Percentiles rank a stretch among this genome's conserved stretches.
phyloP scores from a whole-genome alignment of 2,797 vertebrate genomes.

The Huso huso region DNA sequence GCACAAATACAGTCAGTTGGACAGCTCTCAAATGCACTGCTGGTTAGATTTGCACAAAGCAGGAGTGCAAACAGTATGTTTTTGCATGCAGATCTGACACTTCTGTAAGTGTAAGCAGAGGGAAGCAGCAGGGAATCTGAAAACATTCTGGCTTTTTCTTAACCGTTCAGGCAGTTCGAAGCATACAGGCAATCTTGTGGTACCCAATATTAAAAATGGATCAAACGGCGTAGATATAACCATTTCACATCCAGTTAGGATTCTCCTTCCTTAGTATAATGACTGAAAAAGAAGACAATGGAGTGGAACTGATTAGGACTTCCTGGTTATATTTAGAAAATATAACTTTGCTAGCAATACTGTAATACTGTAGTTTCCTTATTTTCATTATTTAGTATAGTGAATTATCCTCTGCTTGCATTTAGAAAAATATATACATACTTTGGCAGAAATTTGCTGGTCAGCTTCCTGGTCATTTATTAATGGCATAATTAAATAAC shows the following conservation, averaged over 20 bases:
- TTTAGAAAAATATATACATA: not conserved
- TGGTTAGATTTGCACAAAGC: slow-evolving; percentile 37
- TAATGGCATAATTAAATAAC: too few species aligned
- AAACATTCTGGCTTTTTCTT: slow-evolving; percentile 52
- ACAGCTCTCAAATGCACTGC: slow-evolving; percentile 43
- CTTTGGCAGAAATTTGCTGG: not conserved
- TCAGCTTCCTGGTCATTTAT: not conserved
- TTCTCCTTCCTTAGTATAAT: not conserved
- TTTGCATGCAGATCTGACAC: slow-evolving; percentile 40
- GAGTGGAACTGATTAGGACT: not conserved
- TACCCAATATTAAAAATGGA: slow-evolving; percentile 36
- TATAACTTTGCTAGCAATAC: not conserved
- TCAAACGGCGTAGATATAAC: slow-evolving; percentile 31
- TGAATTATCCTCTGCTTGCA: not conserved
- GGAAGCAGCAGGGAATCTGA: slow-evolving; percentile 32
- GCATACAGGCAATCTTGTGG: slow-evolving; percentile 31
- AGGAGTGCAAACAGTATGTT: slow-evolving; percentile 47
- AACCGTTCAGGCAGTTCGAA: slow-evolving; percentile 31
- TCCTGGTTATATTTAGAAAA: not conserved
- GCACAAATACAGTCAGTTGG: slow-evolving; percentile 64
- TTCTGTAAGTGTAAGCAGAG: slow-evolving; percentile 27
- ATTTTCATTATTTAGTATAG: not conserved
- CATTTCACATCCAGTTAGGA: slow-evolving; percentile 19
- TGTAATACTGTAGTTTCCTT: not conserved
- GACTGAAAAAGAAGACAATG: not conserved